Conservation (phyloP, 2,113 vertebrate species). For the Ibidorhyncha struthersii region DNA sequence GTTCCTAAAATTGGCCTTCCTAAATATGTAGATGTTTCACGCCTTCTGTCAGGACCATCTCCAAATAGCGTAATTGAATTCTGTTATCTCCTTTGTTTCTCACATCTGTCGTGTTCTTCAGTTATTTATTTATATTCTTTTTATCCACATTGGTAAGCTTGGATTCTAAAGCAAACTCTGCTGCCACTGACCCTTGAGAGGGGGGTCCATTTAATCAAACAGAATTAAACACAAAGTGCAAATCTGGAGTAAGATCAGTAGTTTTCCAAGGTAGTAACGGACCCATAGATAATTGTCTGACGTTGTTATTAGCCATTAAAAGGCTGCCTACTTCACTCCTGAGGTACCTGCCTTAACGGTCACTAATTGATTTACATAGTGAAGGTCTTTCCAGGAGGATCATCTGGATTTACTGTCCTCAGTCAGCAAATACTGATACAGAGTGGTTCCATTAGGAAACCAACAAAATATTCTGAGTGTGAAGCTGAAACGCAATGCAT, state of each 20-base stretch:
- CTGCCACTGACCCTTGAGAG: background rate
- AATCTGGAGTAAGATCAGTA: background rate
- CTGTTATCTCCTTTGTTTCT: conserved; percentile 45
- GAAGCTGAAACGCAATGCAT: background rate
- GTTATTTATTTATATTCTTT: conserved; percentile 13
- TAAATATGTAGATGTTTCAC: conserved; percentile 29
- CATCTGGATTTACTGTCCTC: background rate
- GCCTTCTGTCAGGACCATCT: conserved; percentile 55
- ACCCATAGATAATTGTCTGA: background rate
- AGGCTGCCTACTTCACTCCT: background rate
- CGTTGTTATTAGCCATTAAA: background rate
- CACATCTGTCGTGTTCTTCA: conserved; percentile 11
- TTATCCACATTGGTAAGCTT: conserved; percentile 6
- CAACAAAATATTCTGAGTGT: background rate
- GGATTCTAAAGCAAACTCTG: background rate
- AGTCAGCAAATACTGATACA: background rate
- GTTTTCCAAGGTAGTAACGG: background rate
- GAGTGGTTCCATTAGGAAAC: background rate
- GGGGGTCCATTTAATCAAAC: background rate
- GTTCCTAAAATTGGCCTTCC: conserved; percentile 38
- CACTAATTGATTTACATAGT: background rate
- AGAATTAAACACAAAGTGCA: background rate
- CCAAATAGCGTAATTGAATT: conserved; percentile 71
- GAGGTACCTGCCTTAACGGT: background rate
- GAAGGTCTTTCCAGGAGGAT: background rate